Conservation (phyloP, 2,113 vertebrate species). For the Nothocercus julius region DNA sequence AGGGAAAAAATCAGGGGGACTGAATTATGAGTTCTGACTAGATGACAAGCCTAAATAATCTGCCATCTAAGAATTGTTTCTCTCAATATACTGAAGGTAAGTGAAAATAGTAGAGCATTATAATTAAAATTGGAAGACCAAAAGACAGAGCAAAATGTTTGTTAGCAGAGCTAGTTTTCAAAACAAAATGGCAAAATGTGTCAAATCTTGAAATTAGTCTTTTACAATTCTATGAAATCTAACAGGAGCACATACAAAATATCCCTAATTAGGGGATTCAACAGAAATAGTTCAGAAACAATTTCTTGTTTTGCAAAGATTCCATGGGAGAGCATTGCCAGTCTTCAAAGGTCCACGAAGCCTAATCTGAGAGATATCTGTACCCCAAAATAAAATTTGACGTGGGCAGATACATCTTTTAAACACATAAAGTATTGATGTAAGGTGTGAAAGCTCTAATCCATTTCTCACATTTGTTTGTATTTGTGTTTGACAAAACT, state of each 20-base stretch:
- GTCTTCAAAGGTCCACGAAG: neutral
- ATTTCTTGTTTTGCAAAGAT: neutral
- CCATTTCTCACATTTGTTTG: neutral
- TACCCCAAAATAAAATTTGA: neutral
- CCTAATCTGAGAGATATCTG: neutral
- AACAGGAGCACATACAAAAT: neutral
- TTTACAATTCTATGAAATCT: neutral
- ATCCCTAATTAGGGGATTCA: no score
- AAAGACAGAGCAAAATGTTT: neutral
- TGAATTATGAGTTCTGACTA: neutral
- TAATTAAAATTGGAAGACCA: neutral
- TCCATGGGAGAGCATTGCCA: neutral
- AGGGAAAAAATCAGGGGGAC: neutral
- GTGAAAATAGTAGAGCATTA: neutral
- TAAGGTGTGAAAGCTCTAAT: neutral
- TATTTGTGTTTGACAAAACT: neutral
- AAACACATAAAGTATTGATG: neutral
- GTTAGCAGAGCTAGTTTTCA: neutral
- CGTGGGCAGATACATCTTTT: neutral
- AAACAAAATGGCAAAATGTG: neutral
- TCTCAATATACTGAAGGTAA: neutral
- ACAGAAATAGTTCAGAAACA: neutral
- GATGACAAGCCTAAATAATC: neutral
- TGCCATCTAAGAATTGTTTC: neutral
- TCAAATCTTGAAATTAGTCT: neutral